Conservation (phyloP, 2,113 vertebrate species). For the Melanotaenia duboulayi region DNA sequence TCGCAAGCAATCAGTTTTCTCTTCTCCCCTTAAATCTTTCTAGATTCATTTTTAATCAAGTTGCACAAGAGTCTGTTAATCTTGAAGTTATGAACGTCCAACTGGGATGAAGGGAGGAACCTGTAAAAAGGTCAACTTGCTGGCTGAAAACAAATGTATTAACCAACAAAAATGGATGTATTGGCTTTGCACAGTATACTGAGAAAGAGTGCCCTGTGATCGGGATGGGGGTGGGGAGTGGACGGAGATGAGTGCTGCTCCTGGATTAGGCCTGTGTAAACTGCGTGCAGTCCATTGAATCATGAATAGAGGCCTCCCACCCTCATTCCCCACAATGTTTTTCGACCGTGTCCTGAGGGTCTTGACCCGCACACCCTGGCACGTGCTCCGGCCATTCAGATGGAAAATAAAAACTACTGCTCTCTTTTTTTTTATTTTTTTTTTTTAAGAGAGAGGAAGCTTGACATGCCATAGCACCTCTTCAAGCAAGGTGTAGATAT, state of each 20-base stretch:
- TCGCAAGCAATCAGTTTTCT: background rate
- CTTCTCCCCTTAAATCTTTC: background rate
- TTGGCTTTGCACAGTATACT: background rate
- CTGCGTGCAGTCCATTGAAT: slow-evolving; percentile 70
- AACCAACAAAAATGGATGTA: background rate
- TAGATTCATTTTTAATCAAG: background rate
- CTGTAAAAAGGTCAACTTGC: background rate
- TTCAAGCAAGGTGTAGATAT: background rate
- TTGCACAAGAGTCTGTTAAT: background rate
- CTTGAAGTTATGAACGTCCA: background rate
- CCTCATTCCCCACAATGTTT: slow-evolving; percentile 55
- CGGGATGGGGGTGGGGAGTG: slow-evolving; percentile 6
- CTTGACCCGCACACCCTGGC: slow-evolving; percentile 68
- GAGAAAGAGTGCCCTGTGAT: slow-evolving; percentile 8
- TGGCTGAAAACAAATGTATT: slow-evolving; percentile 8
- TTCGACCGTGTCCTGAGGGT: slow-evolving; percentile 56
- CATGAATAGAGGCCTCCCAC: slow-evolving; percentile 62
- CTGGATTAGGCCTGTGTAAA: slow-evolving; percentile 67
- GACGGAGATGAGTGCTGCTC: slow-evolving; percentile 26
- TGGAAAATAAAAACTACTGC: slow-evolving; percentile 70
- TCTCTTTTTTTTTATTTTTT: slow-evolving; percentile 16
- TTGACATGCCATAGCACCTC: slow-evolving; percentile 37
- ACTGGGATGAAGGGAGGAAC: background rate
- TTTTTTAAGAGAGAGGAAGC: background rate
- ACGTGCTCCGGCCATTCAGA: slow-evolving; percentile 73